phyloP scores from a whole-genome alignment of 2,888 invertebrate species.

The Thecophora atra region DNA sequence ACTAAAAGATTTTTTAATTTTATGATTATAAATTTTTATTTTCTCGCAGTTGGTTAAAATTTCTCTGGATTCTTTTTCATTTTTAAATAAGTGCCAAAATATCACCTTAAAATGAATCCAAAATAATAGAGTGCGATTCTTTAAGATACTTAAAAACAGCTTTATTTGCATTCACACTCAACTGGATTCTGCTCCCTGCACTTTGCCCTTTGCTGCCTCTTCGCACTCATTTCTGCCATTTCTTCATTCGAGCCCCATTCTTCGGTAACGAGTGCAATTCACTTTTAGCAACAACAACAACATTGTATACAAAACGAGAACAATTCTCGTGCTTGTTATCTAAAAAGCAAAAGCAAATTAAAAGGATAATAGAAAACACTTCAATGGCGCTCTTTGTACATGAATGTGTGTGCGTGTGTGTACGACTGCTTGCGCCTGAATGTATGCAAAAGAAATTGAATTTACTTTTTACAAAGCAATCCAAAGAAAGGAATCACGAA shows the following conservation, averaged over 20 bases:
- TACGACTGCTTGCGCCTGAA: conserved; percentile 23
- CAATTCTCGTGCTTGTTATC: conserved; percentile 24
- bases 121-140: conserved; percentile 7
- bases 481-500: conserved; percentile 14
- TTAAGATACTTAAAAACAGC: neutral
- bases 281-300: neutral
- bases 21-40: too few species aligned
- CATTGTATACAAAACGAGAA: neutral
- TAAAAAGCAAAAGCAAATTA: conserved; percentile 35
- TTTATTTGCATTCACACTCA: conserved; percentile 11
- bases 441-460: conserved; percentile 45
- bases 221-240: neutral
- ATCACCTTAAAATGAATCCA: neutral
- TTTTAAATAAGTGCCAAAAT: too few species aligned
- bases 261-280: neutral
- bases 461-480: conserved; percentile 41
- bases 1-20: too few species aligned
- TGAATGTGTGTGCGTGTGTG: conserved; percentile 6
- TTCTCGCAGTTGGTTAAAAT: too few species aligned
- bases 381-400: conserved; percentile 18
- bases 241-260: neutral
- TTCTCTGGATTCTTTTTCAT: too few species aligned
- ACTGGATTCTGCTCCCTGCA: neutral
- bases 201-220: neutral
- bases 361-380: conserved; percentile 31